phyloP scores from a whole-genome alignment of 2,113 vertebrate genomes.

The Todiramphus saurophagus region DNA sequence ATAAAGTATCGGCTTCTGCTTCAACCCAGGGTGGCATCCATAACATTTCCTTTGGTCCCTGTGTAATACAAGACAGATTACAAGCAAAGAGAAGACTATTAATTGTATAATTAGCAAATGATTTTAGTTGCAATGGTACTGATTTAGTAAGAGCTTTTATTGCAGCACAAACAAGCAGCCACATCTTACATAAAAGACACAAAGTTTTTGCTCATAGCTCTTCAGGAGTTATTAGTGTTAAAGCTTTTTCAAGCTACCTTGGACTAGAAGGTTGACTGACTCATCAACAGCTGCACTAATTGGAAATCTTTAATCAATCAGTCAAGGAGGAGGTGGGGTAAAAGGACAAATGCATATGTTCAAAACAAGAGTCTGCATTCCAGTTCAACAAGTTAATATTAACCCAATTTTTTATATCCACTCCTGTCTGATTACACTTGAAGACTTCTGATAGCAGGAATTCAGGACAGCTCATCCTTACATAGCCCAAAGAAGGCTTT shows the following conservation, averaged over 20 bases:
- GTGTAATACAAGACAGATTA: slow-evolving; percentile 44
- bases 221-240: not conserved
- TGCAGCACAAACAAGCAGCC: not conserved
- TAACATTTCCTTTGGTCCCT: not conserved
- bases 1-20: not conserved
- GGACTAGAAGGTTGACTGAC: not conserved
- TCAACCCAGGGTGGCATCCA: not conserved
- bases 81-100: slow-evolving; percentile 19
- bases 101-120: slow-evolving; percentile 36
- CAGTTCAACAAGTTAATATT: not conserved
- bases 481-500: not conserved
- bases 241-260: not conserved
- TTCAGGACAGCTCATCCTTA: not conserved
- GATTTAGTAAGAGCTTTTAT: slow-evolving; percentile 5
- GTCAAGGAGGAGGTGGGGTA: not conserved
- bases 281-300: not conserved
- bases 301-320: not conserved
- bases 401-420: not conserved
- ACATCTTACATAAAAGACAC: not conserved
- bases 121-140: not conserved
- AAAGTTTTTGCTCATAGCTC: not conserved
- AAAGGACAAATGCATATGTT: not conserved
- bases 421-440: not conserved
- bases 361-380: not conserved
- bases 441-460: not conserved